A percentile compares a stretch with the other conserved stretches of the same genome.
These are phyloP conservation scores for Dendroctonus ponderosae DNA, from an alignment of 1,140 invertebrate genomes.

Conservation along the genomic window DNA sequence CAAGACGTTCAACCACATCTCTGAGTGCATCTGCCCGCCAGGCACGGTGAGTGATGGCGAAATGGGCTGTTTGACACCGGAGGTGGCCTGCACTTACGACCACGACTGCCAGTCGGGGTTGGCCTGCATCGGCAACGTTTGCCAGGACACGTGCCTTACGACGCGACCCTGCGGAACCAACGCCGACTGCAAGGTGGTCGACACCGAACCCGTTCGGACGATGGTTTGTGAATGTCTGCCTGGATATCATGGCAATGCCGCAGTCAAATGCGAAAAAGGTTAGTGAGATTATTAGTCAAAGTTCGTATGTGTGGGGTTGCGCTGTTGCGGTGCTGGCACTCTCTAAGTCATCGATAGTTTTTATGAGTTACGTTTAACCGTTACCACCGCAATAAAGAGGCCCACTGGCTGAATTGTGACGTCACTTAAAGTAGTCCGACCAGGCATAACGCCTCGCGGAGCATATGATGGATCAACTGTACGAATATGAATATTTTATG, in stretches of 20 bases:
- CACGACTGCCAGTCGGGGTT: conserved; percentile 78
- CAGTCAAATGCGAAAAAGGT: conserved; percentile 72
- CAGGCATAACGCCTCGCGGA: no score
- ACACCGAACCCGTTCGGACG: conserved; percentile 79
- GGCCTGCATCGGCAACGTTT: conserved; percentile 77
- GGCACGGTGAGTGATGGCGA: conserved; percentile 69
- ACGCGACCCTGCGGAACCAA: conserved; percentile 80
- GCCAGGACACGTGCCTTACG: conserved; percentile 79
- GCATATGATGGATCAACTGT: no score
- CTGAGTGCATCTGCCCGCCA: conserved; percentile 75
- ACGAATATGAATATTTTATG: no score
- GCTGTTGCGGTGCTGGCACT: no score
- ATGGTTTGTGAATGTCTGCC: conserved; percentile 87
- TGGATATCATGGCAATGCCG: conserved; percentile 79
- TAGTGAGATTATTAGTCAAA: conserved; percentile 44
- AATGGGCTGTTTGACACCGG: conserved; percentile 64
- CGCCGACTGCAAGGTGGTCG: conserved; percentile 74
- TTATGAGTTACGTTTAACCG: no score
- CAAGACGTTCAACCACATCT: conserved; percentile 70
- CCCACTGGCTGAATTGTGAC: no score
- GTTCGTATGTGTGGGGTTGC: no score
- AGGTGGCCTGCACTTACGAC: conserved; percentile 69
- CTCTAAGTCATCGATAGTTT: no score
- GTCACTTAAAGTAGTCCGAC: no score
- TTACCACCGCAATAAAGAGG: no score